phyloP scores from a whole-genome alignment of 2,888 invertebrate genomes.

The Listrodromus nycthemerus region DNA sequence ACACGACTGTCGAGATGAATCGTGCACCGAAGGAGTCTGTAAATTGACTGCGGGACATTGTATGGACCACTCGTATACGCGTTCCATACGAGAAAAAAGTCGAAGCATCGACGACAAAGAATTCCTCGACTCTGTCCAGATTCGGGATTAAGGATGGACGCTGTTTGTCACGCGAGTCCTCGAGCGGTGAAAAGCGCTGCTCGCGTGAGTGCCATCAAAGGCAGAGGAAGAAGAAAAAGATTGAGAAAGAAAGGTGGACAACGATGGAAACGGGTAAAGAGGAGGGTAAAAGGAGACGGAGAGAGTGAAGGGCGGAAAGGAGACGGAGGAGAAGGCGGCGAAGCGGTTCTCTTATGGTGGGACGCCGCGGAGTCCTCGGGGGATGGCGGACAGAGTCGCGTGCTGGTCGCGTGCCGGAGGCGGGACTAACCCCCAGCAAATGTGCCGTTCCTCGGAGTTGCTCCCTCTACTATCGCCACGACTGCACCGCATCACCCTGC shows the following conservation, averaged over 20 bases:
- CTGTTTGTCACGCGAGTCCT: constrained; percentile 6
- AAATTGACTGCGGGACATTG: no score
- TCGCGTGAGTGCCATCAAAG: constrained; percentile 1
- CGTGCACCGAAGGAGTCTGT: no score
- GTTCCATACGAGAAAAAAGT: background rate
- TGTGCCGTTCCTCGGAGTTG: constrained; percentile 69
- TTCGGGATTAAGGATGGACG: background rate
- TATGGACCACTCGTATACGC: background rate
- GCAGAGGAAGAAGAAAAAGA: constrained; percentile 62
- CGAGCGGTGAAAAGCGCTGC: constrained; percentile 15
- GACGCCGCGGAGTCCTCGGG: constrained; percentile 60
- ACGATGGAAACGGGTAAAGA: constrained; percentile 64
- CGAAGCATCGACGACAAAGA: background rate
- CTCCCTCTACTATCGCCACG: constrained; percentile 63
- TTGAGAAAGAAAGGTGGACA: constrained; percentile 70
- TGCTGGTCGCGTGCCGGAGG: constrained; percentile 84
- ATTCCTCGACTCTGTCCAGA: background rate
- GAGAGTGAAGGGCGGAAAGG: constrained; percentile 11
- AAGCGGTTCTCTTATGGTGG: constrained; percentile 53
- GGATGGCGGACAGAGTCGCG: constrained; percentile 78
- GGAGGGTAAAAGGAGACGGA: constrained; percentile 38
- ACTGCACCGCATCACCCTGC: constrained; percentile 71
- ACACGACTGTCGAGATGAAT: no score
- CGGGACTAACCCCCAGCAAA: constrained; percentile 77
- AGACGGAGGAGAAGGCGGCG: constrained; percentile 43